These are phyloP conservation scores for Desoria tigrina DNA, from an alignment of 2,888 invertebrate genomes.

Conservation along the genomic window DNA sequence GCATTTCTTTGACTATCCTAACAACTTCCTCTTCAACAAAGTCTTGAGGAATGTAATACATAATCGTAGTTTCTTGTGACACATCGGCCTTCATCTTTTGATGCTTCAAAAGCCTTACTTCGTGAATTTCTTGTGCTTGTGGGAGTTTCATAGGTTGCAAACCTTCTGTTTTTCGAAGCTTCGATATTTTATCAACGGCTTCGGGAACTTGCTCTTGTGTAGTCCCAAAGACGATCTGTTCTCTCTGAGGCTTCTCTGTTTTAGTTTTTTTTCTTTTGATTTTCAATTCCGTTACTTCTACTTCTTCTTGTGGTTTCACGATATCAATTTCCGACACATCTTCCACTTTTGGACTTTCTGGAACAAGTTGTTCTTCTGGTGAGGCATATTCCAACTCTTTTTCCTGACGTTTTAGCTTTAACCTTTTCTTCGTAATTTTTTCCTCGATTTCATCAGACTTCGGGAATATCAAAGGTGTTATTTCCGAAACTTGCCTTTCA, in stretches of 20 bases:
- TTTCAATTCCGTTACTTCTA: not conserved
- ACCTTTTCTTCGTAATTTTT: not conserved
- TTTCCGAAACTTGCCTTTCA: conserved; percentile 7
- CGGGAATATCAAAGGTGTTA: not conserved
- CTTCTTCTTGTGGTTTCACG: not conserved
- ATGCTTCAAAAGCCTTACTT: conserved; percentile 56
- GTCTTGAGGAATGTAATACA: conserved; percentile 65
- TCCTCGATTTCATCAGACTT: not conserved
- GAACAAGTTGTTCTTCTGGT: no score
- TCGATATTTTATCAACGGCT: no score
- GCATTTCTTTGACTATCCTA: not conserved
- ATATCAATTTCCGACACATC: not conserved
- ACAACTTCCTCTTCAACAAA: conserved; percentile 55
- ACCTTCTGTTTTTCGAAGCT: no score
- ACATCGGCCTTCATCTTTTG: conserved; percentile 55
- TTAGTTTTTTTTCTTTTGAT: not conserved
- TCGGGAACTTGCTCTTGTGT: not conserved
- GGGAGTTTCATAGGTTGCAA: not conserved
- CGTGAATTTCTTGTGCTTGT: not conserved
- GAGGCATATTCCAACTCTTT: not conserved
- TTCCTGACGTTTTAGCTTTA: not conserved
- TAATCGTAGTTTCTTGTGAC: conserved; percentile 61
- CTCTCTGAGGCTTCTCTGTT: not conserved
- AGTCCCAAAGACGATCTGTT: not conserved
- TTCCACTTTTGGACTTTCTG: no score